Base-by-base conservation (phyloP, 1,140 invertebrate species). In the Drosophila subobscura region DNA sequence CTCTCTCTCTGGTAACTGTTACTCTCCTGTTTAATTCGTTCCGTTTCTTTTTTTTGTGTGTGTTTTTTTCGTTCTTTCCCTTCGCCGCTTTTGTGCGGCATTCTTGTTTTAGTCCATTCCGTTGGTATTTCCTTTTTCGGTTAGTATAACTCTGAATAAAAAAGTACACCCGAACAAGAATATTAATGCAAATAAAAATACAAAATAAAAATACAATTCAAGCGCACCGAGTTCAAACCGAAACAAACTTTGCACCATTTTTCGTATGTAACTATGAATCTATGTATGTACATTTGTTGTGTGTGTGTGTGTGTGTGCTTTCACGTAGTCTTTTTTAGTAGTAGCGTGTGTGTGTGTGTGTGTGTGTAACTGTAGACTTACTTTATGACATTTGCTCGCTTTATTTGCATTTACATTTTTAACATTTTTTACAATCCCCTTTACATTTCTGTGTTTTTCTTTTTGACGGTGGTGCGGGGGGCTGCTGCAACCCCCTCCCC, bases 181-280 rank as follows among this genome's bases (percentile, higher is more conserved):
- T 74, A 77, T 77, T 61, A 67, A 85, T 75, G 72, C 80, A 79
- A 75, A 86, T 75, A 77, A 6, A 83, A 27, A 27, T 27, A 27
- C 16, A 27, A 27, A 6, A 27, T 6, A 75, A 88, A 79, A 75
- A 86, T 78, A 81, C 16, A 83, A 84, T 91, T 91, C 77, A 90
- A 91, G 79, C 89, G 90, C 90, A 91, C 86, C 86, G 84, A 91
- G 72, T 90, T 90, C 77, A 91, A 91, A 91, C 90, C 89, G 90
- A 90, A 91, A 91, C 83, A 91, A 88, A 91, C 79, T 90, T 90
- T 91, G 89, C 89, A 91, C 89, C 65, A 89, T 73, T 79, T 79
- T 88, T 75, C 51, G 51, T 74, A 60, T 12, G 45, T 77, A 64
- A 37, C 33, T 72, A 59, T 71, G 46, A 42, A 42, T 44, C 20